Evolutionary conservation across 2,113 vertebrate genomes (phyloP), one percentile per base, ranked within the genome.

Genomic region (Dinomys branickii): DNA sequence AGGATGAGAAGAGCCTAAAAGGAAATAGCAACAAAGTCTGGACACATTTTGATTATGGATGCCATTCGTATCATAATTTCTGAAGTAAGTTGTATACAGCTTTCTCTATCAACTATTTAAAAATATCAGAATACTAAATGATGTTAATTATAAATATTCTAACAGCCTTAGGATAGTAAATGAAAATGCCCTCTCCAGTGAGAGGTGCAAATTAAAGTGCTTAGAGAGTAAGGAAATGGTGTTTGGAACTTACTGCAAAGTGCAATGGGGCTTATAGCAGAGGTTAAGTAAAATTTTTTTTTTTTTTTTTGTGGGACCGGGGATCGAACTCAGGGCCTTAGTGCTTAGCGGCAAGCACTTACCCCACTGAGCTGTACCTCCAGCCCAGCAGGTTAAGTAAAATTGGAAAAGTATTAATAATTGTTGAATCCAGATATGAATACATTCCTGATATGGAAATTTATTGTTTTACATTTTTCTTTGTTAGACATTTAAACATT

Each of bases 1-100:
- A 63, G 19, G 4, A 96, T 7, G 83, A 93, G 22, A 97, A 96
- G 85, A 0, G 59, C 13, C 41, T 69, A 84, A 17, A 94, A 97
- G 75, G 4, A 67, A 98, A 89, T 0, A 81, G 91, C 91, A 16
- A 24, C 0, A 1, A 47, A 71, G 94, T 88, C 61, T 44, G 96
- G 38, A 41, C 19, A 75, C 2, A 24, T 16, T 26, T 3, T 61
- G 6, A 47, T 73, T 93, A 95, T 35, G 56, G 69, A 95, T 87
- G 35, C 9, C 65, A 75, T 94, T 81, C 93, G 73, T 80, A 90
- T 22, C 61, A 38, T 78, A 24, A 63, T 77, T 38, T 52, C 93
- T 96, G 56, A 50, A 84, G 82, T 65, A n/a, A 80, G n/a, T 91
- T 56, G 14, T 63, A 77, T 24, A 82, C 84, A 92, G 16, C 13